Conservation (phyloP, 2,797 vertebrate species). For the Etheostoma nigrum region DNA sequence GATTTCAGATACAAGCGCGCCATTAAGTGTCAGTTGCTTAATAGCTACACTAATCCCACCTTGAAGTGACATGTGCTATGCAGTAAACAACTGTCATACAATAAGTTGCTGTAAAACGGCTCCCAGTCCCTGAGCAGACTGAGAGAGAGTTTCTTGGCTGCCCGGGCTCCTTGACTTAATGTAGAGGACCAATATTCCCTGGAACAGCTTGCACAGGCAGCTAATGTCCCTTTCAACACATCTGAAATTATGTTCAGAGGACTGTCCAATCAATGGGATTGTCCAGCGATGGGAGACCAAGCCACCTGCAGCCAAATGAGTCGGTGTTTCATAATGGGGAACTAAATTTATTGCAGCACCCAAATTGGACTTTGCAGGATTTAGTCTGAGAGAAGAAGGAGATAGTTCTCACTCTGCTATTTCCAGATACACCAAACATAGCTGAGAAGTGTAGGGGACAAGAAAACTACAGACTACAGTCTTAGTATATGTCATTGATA, state of each 20-base stretch:
- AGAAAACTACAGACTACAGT: constrained; percentile 29
- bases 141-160: constrained; percentile 59
- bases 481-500: constrained; percentile 27
- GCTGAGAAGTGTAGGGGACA: constrained; percentile 44
- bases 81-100: constrained; percentile 46
- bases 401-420: constrained; percentile 52
- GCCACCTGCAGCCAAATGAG: constrained; percentile 63
- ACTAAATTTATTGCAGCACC: constrained; percentile 62
- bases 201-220: constrained; percentile 70
- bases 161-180: constrained; percentile 61
- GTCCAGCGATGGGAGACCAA: constrained; percentile 59
- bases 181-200: constrained; percentile 67
- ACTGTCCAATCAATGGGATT: constrained; percentile 72
- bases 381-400: constrained; percentile 40
- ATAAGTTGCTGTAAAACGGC: constrained; percentile 49
- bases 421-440: constrained; percentile 53
- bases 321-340: constrained; percentile 61
- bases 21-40: constrained; percentile 13
- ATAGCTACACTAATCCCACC: constrained; percentile 34
- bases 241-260: constrained; percentile 78
- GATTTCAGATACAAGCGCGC: neutral
- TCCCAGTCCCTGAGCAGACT: constrained; percentile 58
- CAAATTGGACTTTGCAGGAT: constrained; percentile 49
- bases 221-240: constrained; percentile 76
- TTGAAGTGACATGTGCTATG: constrained; percentile 36